phyloP scores from a whole-genome alignment of 2,888 invertebrate genomes.

The Metopia argyrocephala region DNA sequence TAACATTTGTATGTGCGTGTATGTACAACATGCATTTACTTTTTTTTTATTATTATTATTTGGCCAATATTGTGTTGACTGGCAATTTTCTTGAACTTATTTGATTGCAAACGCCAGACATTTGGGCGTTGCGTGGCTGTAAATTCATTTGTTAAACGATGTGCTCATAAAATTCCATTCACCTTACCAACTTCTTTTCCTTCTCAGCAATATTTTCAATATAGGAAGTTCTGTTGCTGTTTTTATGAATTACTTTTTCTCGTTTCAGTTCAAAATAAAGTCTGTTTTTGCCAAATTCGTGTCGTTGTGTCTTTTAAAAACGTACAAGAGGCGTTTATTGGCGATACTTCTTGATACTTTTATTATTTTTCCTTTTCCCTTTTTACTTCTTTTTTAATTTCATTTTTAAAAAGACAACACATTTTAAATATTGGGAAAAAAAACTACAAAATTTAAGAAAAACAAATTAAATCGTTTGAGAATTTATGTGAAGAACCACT shows the following conservation, averaged over 20 bases:
- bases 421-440: slow-evolving; percentile 48
- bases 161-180: slow-evolving; percentile 77
- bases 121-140: slow-evolving; percentile 79
- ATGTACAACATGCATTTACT: not conserved
- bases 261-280: slow-evolving; percentile 21
- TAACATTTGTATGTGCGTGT: not conserved
- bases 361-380: slow-evolving; percentile 13
- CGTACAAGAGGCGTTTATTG: slow-evolving; percentile 62
- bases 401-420: slow-evolving; percentile 25
- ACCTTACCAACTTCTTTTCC: slow-evolving; percentile 46
- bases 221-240: slow-evolving; percentile 41
- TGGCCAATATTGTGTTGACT: slow-evolving; percentile 56
- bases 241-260: slow-evolving; percentile 1
- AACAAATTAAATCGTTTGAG: slow-evolving; percentile 65
- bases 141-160: slow-evolving; percentile 79
- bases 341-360: slow-evolving; percentile 60
- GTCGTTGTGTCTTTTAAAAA: slow-evolving; percentile 56
- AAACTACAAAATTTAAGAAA: slow-evolving; percentile 37
- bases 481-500: slow-evolving; percentile 61
- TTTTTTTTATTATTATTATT: not conserved
- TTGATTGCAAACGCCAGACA: slow-evolving; percentile 77
- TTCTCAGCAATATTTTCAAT: slow-evolving; percentile 7
- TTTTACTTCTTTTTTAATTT: slow-evolving; percentile 22
- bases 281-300: slow-evolving; percentile 54
- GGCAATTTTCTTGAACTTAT: slow-evolving; percentile 60